Base-by-base conservation (phyloP, 1,140 invertebrate genomes). In the Colletes latitarsis region DNA sequence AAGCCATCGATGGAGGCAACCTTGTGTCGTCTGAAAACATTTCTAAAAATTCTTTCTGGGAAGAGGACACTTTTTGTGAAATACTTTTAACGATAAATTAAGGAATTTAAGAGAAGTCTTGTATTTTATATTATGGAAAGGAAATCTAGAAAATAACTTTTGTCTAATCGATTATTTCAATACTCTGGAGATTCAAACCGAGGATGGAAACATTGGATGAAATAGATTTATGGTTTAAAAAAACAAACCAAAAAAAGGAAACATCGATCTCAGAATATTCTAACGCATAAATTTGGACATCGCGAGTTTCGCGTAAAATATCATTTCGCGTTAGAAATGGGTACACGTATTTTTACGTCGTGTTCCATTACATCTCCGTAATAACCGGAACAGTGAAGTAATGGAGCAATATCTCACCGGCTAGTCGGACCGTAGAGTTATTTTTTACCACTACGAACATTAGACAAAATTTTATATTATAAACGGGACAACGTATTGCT, bases 371-470 rank as follows among this genome's bases (percentile, higher is more conserved):
- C 55, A 19, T 67, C 30, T 17, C 12, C 1, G 53, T 58, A 80
- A 80, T 75, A 80, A 80, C 67, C 52, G 63, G 4, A 41, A 41
- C 62, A 21, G 52, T 10, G 14, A 43, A 67, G 43, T 75, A 80
- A 80, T 60, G 63, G n/a, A 21, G 77, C 30, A 58, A 80, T 80
- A 74, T 60, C 63, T 80, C 77, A 75, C 53, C 19, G 17, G 17
- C 49, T 58, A 53, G 53, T 67, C 41, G 19, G 21, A 60, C n/a
- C 52, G 71, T 15, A 17, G 41, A 52, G 71, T 75, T 80, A 74
- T 80, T 80, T 75, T 75, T 74, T 49, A 52, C 19, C 53, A 8
- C 17, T 6, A 19, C 53, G 12, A 41, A 21, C 41, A 80, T 80
- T 75, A 67, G 62, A 67, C 43, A 60, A 67, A 74, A 80, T 80